Evolutionary conservation across 2,113 vertebrate genomes (phyloP).

Genomic region (Percopsis transmontana): DNA sequence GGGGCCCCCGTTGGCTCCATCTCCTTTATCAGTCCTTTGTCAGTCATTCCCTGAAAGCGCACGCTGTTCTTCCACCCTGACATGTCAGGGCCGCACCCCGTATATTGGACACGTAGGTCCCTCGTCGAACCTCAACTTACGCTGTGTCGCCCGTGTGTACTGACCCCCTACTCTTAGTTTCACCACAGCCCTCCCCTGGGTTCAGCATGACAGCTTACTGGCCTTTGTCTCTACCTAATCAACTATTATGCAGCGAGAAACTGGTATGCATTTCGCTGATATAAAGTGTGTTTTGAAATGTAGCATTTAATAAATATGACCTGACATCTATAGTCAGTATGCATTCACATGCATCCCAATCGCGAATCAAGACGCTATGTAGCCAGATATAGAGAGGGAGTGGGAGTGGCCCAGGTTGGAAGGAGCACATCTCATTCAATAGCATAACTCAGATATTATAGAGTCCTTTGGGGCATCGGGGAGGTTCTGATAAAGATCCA

Average conservation of each 20-base stretch:
- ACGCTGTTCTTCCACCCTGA: not conserved
- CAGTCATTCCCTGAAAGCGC: not conserved
- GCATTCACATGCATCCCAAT: slow-evolving; percentile 9
- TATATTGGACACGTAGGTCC: not conserved
- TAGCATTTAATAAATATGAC: not conserved
- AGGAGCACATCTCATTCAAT: slow-evolving; percentile 48
- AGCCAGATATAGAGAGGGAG: slow-evolving; percentile 35
- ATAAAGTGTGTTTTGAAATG: not conserved
- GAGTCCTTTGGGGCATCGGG: slow-evolving; percentile 36
- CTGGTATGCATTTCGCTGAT: too few species aligned
- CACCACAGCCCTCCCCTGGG: too few species aligned
- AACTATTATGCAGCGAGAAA: not conserved
- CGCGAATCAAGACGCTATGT: slow-evolving; percentile 19
- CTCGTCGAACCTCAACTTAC: too few species aligned
- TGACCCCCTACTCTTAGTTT: too few species aligned
- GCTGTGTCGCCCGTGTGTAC: too few species aligned
- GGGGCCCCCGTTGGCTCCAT: not conserved
- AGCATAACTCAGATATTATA: slow-evolving; percentile 32
- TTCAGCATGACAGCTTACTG: too few species aligned
- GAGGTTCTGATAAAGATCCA: slow-evolving; percentile 11
- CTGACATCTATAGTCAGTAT: not conserved
- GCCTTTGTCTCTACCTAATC: not conserved
- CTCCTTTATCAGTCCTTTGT: not conserved
- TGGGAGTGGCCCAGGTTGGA: slow-evolving; percentile 33
- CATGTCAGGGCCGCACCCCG: too few species aligned